Evolutionary conservation across 2,888 invertebrate species (phyloP).

Genomic region (Spialia ferax): DNA sequence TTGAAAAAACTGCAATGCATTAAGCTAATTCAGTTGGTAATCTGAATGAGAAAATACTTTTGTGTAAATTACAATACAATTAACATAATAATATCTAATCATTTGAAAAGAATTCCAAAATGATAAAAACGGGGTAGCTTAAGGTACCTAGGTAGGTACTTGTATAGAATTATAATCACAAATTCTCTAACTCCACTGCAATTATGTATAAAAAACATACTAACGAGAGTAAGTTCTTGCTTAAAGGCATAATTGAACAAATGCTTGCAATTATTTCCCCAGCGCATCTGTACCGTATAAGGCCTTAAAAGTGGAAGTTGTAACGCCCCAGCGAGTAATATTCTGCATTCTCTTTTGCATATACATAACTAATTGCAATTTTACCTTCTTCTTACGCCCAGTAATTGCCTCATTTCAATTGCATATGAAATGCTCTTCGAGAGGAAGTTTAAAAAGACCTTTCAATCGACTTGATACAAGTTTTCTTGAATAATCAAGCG

Average conservation of each 20-base stretch:
- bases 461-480: constrained; percentile 7
- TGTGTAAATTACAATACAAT: too few relatives aligned
- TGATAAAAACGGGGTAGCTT: constrained; percentile 13
- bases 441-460: background rate
- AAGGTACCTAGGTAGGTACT: too few relatives aligned
- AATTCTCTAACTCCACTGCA: constrained; percentile 22
- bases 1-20: background rate
- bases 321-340: constrained; percentile 29
- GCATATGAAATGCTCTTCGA: constrained; percentile 4
- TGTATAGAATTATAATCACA: constrained; percentile 23
- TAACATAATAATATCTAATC: too few relatives aligned
- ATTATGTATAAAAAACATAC: constrained; percentile 26
- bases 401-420: constrained; percentile 24
- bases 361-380: constrained; percentile 34
- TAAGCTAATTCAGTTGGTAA: background rate
- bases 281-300: constrained; percentile 19
- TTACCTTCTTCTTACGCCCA: constrained; percentile 2
- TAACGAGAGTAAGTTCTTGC: constrained; percentile 35
- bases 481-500: constrained; percentile 26
- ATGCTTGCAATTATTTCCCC: constrained; percentile 33
- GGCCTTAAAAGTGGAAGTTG: constrained; percentile 34
- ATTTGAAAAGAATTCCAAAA: constrained; percentile 11
- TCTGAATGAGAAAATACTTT: background rate
- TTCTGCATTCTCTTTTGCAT: constrained; percentile 27
- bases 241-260: constrained; percentile 35